A percentile compares a stretch with the other conserved stretches of the same genome.
Conservation (phyloP, 2,888 invertebrate species). For the Timandra comae region DNA sequence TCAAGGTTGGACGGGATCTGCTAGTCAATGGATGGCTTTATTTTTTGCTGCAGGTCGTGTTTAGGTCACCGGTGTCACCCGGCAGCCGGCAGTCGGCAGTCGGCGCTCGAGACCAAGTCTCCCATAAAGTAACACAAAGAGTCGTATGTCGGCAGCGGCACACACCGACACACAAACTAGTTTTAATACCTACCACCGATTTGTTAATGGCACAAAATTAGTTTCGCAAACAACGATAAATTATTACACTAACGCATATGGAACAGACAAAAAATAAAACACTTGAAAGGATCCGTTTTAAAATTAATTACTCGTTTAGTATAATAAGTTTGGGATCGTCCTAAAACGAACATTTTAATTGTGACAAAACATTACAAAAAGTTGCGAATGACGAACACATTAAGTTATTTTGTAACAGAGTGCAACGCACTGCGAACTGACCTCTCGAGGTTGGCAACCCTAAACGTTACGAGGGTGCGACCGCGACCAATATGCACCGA, state of each 20-base stretch:
- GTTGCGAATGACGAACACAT: slow-evolving; percentile 52
- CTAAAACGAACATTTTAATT: slow-evolving; percentile 57
- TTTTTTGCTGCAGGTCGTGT: slow-evolving; percentile 64
- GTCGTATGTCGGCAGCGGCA: slow-evolving; percentile 32
- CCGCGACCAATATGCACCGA: slow-evolving; percentile 34
- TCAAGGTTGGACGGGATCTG: slow-evolving; percentile 58
- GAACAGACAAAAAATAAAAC: slow-evolving; percentile 43
- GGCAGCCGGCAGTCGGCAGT: too few relatives aligned
- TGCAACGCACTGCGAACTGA: slow-evolving; percentile 63
- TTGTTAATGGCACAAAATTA: slow-evolving; percentile 31
- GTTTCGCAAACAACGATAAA: slow-evolving; percentile 42
- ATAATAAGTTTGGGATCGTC: slow-evolving; percentile 50
- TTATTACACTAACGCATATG: slow-evolving; percentile 38
- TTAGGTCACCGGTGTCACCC: slow-evolving; percentile 64
- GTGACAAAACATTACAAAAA: slow-evolving; percentile 55
- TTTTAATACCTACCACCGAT: slow-evolving; percentile 18
- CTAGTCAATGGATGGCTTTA: slow-evolving; percentile 61
- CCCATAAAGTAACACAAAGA: slow-evolving; percentile 49
- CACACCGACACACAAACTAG: slow-evolving; percentile 29
- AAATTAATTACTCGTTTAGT: slow-evolving; percentile 67
- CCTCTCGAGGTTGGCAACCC: slow-evolving; percentile 54
- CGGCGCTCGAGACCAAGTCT: too few relatives aligned
- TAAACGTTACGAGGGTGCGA: slow-evolving; percentile 32
- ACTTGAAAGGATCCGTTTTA: slow-evolving; percentile 50
- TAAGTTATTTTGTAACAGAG: slow-evolving; percentile 64